Evolutionary conservation across 2,888 invertebrate genomes (phyloP), one percentile per base, ranked within the genome.

Genomic region (Stegophylla sp.): DNA sequence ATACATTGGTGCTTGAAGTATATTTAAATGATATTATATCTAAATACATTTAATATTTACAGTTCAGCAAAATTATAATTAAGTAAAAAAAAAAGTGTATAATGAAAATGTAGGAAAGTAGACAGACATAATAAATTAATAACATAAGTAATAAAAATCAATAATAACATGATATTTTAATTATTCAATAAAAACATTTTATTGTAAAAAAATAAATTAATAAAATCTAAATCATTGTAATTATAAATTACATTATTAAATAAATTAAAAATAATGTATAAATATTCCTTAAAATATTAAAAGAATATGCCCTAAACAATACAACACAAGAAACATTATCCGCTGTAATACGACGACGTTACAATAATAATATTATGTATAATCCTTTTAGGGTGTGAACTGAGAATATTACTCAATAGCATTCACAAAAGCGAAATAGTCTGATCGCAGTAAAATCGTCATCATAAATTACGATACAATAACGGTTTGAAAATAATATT

Each of bases 131-230:
- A 5, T 34, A 34, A 5, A 5, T 5, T 34, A 34, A 34, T 5
- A 34, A 34, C 4, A 34, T 34, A 5, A 3, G 3, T 3, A 3
- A 7, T 34, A 34, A 34, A 34, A 34, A 34, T 34, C 34, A 34
- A 34, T 34, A 34, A 34, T 34, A 34, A 34, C 34, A 34, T 34
- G 34, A 34, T 34, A n/a, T n/a, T 48, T 28, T n/a, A 48, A 5
- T 34, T 34, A 34, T 34, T 34, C 34, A 34, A 34, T 34, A 45
- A 26, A 48, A 61, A 34, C 20, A 74, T 28, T 61, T 61, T 63
- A 74, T 61, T 74, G 2, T 20, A 74, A 73, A 61, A 45, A 74
- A 74, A 61, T 59, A 59, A 45, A 61, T 56, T 56, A 72, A 17
- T 59, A 59, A 73, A 34, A 63, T 51, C 74, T 63, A 74, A 74